These are phyloP conservation scores for Gallinago stenura DNA, from an alignment of 2,797 vertebrate genomes.

Conservation along the genomic window DNA sequence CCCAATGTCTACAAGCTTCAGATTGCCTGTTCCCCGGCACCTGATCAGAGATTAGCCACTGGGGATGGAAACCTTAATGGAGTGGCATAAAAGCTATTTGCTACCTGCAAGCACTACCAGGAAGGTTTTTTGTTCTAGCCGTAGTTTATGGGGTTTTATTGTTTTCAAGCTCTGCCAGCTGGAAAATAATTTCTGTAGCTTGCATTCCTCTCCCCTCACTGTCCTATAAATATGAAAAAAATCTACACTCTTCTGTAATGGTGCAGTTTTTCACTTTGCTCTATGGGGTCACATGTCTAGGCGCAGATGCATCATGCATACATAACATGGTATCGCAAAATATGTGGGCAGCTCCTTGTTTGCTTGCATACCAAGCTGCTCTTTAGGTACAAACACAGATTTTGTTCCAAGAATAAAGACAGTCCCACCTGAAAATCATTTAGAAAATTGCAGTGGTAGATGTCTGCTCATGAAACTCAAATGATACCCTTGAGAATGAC, in stretches of 20 bases:
- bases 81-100: neutral
- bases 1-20: neutral
- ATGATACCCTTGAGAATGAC: neutral
- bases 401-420: neutral
- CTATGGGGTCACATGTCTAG: neutral
- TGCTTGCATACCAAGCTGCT: neutral
- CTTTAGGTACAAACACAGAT: constrained; percentile 15
- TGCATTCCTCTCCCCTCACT: neutral
- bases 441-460: neutral
- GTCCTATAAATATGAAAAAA: neutral
- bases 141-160: neutral
- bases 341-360: neutral
- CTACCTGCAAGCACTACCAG: neutral
- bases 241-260: neutral
- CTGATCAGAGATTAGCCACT: neutral
- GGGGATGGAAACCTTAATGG: neutral
- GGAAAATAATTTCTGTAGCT: neutral
- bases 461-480: neutral
- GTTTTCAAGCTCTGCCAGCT: neutral
- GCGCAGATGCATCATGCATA: neutral
- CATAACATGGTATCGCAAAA: neutral
- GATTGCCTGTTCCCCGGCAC: neutral
- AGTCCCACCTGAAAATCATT: neutral
- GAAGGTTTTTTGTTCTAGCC: neutral
- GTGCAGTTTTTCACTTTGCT: neutral